Evolutionary conservation across 2,797 vertebrate species (phyloP), one percentile per base, ranked within the genome.

Genomic region (Clarias laeviceps): DNA sequence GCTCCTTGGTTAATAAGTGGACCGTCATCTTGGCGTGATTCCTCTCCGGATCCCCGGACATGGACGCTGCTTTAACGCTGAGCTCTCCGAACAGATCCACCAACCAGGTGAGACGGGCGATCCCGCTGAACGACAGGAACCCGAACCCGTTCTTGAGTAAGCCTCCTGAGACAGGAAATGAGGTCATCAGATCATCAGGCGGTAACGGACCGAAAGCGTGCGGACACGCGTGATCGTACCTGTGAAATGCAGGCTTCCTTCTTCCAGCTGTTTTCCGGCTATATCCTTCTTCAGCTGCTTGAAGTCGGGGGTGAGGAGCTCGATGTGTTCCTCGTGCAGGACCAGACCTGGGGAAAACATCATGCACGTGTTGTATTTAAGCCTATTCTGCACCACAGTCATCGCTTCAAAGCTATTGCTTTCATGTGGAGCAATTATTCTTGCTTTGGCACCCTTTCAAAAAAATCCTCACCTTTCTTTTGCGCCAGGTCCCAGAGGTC

Each of bases 281-380:
- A 98, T 94, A 83, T 96, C 96, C 86, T 91, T 97, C 92, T 97
- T 97, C 90, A 99, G 94, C 84, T 93, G 94, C 85, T 96, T 97
- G 91, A 93, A 99, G 54, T 97, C 96, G 15, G 96, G 97, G 64
- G 96, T 95, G 80, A 98, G 87, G 86, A 99, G 95, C 90, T 98
- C 97, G 15, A 98, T 96, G 85, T 99, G 97, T 84, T 99, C 98
- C 88, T 97, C 97, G 0, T 99, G 98, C 8, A 99, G 95, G 87
- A 96, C 78, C 91, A 96, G 56, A 37, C 83, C 87, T 89, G 17
- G 40, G 40, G n/a, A 6, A 70, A 24, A 32, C 2, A 65, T 20
- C 4, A 59, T 0, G 20, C 17, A 62, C 0, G 0, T 54, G 12
- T 37, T 29, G 5, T 1, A 7, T 18, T 54, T 40, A 12, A 32